phyloP scores from a whole-genome alignment of 2,113 vertebrate species.

The Limnothrissa miodon region DNA sequence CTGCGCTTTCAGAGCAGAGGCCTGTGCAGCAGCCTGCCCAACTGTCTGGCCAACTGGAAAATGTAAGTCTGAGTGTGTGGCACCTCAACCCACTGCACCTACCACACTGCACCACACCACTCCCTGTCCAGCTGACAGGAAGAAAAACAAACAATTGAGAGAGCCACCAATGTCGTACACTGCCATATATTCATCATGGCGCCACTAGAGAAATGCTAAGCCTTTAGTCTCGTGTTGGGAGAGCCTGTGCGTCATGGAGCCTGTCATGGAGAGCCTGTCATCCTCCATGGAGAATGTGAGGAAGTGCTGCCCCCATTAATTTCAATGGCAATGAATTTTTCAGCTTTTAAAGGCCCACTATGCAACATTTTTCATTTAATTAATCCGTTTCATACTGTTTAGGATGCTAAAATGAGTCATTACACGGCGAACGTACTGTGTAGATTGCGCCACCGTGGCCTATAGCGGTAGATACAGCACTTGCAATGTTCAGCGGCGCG shows the following conservation, averaged over 20 bases:
- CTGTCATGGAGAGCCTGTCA: no score
- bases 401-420: no score
- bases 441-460: no score
- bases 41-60: constrained; percentile 92
- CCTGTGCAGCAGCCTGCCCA: constrained; percentile 84
- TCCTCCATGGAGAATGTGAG: no score
- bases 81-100: neutral
- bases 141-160: neutral
- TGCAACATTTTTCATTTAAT: no score
- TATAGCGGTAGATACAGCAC: no score
- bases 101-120: neutral
- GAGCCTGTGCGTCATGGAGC: constrained; percentile 10
- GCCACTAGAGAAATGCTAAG: neutral
- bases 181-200: neutral
- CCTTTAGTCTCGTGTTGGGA: neutral
- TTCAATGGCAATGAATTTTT: no score
- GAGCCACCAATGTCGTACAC: neutral
- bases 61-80: constrained; percentile 80
- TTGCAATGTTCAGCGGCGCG: no score
- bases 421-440: no score
- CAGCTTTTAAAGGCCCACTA: no score
- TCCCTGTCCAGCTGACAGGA: neutral
- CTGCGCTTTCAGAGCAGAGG: constrained; percentile 91
- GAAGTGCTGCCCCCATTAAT: no score
- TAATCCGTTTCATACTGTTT: no score